These are phyloP conservation scores for Syngnathoides biaculeatus DNA, from an alignment of 2,113 vertebrate genomes.

Conservation along the genomic window DNA sequence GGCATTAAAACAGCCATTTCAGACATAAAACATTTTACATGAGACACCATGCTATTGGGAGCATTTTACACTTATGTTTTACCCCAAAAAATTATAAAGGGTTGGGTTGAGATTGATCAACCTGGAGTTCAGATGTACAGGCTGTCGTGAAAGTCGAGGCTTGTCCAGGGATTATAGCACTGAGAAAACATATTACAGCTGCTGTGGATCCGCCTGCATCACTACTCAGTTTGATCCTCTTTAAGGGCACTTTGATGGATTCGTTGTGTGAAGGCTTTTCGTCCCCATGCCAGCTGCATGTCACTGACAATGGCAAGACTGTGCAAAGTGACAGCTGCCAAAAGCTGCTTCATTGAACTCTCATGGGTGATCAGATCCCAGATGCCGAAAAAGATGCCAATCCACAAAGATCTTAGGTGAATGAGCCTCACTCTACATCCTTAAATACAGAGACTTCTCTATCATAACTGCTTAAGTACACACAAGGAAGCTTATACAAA, in stretches of 20 bases:
- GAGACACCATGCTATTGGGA: conserved; percentile 9
- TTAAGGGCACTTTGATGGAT: conserved; percentile 55
- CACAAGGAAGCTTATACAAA: conserved; percentile 5
- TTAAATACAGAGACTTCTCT: conserved; percentile 7
- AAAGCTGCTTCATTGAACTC: conserved; percentile 24
- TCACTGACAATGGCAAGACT: conserved; percentile 67
- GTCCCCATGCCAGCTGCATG: conserved; percentile 58
- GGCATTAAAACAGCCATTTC: background rate
- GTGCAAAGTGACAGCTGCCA: conserved; percentile 67
- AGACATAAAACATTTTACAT: conserved; percentile 15
- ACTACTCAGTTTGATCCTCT: conserved; percentile 38
- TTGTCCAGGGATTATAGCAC: conserved; percentile 43
- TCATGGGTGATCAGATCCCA: conserved; percentile 25
- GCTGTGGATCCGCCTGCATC: conserved; percentile 44
- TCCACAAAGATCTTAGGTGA: background rate
- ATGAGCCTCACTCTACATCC: conserved; percentile 1
- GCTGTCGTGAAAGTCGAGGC: conserved; percentile 40
- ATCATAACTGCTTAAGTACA: background rate
- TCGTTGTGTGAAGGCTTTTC: conserved; percentile 57
- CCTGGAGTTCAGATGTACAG: conserved; percentile 19
- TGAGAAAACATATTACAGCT: conserved; percentile 53
- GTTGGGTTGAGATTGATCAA: conserved; percentile 16
- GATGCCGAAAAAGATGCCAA: background rate
- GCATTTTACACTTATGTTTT: conserved; percentile 15
- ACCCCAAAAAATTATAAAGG: conserved; percentile 31